Evolutionary conservation across 2,797 vertebrate species (phyloP).

Genomic region (Ctenochaetus hawaiiensis): DNA sequence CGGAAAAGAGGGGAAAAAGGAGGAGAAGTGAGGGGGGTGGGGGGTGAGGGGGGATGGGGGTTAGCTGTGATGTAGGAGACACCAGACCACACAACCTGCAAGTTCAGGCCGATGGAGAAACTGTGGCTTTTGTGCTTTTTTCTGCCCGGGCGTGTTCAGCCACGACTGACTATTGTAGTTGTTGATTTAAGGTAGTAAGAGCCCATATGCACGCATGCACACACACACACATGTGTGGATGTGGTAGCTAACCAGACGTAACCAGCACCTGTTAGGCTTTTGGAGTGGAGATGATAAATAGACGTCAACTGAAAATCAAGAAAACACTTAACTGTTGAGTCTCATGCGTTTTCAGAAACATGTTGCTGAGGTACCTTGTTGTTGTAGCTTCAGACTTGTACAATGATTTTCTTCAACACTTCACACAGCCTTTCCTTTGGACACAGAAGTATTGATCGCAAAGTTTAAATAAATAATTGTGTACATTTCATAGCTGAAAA

Average conservation of each 20-base stretch:
- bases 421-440: not conserved
- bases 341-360: slow-evolving; percentile 2
- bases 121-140: slow-evolving; percentile 72
- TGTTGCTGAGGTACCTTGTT: slow-evolving; percentile 4
- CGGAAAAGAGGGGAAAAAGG: slow-evolving; percentile 31
- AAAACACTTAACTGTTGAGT: slow-evolving; percentile 25
- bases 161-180: slow-evolving; percentile 66
- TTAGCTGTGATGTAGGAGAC: slow-evolving; percentile 73
- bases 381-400: not conserved
- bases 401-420: not conserved
- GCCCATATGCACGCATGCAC: slow-evolving; percentile 42
- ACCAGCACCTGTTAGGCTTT: slow-evolving; percentile 51
- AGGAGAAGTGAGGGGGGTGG: slow-evolving; percentile 10
- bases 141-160: slow-evolving; percentile 72
- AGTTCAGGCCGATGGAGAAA: slow-evolving; percentile 75
- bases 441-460: not conserved
- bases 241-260: slow-evolving; percentile 21
- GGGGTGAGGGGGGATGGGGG: slow-evolving; percentile 15
- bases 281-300: slow-evolving; percentile 48
- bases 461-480: too few relatives aligned
- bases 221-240: not conserved
- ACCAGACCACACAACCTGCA: slow-evolving; percentile 85
- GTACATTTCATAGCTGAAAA: too few relatives aligned
- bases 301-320: slow-evolving; percentile 21
- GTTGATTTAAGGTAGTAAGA: slow-evolving; percentile 78